A percentile compares a stretch with the other conserved stretches of the same genome.
Conservation (phyloP, 2,888 invertebrate species). For the Perithous albicinctus region DNA sequence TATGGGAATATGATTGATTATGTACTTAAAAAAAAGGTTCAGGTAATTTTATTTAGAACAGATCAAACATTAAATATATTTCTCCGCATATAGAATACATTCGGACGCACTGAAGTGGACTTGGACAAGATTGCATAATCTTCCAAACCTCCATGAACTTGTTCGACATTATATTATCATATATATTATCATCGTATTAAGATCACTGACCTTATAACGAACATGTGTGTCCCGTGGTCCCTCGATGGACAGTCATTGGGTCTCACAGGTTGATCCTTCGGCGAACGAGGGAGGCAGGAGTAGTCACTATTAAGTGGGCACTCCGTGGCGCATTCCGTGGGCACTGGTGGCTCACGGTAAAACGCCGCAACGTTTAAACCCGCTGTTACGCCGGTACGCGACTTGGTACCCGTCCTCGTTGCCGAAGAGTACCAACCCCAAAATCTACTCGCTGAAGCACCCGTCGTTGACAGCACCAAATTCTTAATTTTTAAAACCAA, state of each 20-base stretch:
- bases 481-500: constrained; percentile 52
- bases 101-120: neutral
- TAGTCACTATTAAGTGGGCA: constrained; percentile 59
- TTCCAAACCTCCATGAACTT: neutral
- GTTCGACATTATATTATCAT: too few species aligned
- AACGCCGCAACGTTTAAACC: constrained; percentile 58
- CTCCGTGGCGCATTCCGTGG: constrained; percentile 66
- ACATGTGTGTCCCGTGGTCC: constrained; percentile 84
- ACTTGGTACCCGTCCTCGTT: constrained; percentile 64
- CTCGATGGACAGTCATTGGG: constrained; percentile 84
- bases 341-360: constrained; percentile 65
- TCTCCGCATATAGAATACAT: neutral
- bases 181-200: constrained; percentile 5
- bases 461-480: constrained; percentile 51
- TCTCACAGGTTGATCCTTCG: constrained; percentile 77
- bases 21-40: too few species aligned
- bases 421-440: constrained; percentile 40
- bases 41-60: too few species aligned
- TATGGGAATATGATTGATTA: too few species aligned
- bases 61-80: too few species aligned
- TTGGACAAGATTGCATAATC: neutral
- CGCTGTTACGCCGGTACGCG: constrained; percentile 62
- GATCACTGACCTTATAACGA: constrained; percentile 83
- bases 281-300: constrained; percentile 65
- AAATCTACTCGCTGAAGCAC: constrained; percentile 43